Conservation (phyloP, 2,888 invertebrate genomes). For the Pheosia gnoma region DNA sequence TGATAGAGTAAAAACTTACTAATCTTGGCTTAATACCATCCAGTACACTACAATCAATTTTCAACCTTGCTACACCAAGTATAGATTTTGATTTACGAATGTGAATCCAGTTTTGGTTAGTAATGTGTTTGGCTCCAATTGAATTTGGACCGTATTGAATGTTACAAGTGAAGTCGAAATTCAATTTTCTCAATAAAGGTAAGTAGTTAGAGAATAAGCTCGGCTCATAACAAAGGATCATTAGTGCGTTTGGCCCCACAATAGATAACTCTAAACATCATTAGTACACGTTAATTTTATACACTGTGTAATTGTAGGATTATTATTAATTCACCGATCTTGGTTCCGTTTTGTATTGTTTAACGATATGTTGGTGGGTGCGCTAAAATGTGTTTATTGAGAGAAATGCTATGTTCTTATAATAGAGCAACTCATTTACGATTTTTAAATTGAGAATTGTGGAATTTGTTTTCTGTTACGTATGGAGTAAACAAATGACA, state of each 20-base stretch:
- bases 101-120: neutral
- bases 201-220: neutral
- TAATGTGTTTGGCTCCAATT: neutral
- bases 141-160: neutral
- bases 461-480: no score
- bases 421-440: no score
- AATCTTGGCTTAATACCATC: neutral
- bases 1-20: neutral
- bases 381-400: slow-evolving; percentile 23
- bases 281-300: slow-evolving; percentile 37
- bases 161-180: neutral
- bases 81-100: no score
- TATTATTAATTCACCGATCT: slow-evolving; percentile 35
- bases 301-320: slow-evolving; percentile 30
- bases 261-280: slow-evolving; percentile 31
- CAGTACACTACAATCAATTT: neutral
- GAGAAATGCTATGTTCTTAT: no score
- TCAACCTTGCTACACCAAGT: neutral
- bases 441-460: no score
- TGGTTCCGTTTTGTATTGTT: slow-evolving; percentile 29
- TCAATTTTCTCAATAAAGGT: neutral
- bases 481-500: no score
- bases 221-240: slow-evolving; percentile 30
- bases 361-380: slow-evolving; percentile 9
- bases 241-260: slow-evolving; percentile 31